Evolutionary conservation across 2,113 vertebrate genomes (phyloP).

Genomic region (Alouatta palliata): DNA sequence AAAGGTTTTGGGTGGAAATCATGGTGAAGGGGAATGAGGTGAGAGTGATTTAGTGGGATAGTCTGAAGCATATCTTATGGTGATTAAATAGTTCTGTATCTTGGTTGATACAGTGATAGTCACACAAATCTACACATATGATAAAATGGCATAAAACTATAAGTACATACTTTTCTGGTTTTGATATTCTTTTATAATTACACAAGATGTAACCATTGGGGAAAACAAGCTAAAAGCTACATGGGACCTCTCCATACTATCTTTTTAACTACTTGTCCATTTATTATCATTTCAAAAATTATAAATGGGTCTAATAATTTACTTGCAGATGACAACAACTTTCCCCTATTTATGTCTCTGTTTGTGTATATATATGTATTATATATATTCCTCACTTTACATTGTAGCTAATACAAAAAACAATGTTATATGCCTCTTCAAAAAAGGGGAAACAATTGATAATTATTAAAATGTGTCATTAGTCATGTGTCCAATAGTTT

Average conservation of each 20-base stretch:
- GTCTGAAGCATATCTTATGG: background rate
- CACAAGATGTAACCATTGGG: background rate
- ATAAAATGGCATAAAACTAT: background rate
- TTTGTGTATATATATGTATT: background rate
- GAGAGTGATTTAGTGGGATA: background rate
- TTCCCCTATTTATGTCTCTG: background rate
- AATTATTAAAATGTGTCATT: background rate
- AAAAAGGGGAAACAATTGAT: background rate
- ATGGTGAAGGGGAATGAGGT: background rate
- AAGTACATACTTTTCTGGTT: background rate
- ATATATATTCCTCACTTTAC: background rate
- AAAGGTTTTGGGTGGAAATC: background rate
- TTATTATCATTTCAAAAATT: background rate
- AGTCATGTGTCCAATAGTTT: background rate
- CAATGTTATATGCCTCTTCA: background rate
- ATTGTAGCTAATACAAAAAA: background rate
- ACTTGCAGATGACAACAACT: background rate
- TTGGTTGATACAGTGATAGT: background rate
- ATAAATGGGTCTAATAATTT: background rate
- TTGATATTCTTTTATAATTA: background rate
- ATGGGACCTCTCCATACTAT: background rate
- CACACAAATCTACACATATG: background rate
- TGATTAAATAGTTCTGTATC: background rate
- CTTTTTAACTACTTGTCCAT: background rate
- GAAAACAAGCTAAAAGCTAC: background rate